phyloP scores from a whole-genome alignment of 2,888 invertebrate genomes.

The Drosophila melanosoma region DNA sequence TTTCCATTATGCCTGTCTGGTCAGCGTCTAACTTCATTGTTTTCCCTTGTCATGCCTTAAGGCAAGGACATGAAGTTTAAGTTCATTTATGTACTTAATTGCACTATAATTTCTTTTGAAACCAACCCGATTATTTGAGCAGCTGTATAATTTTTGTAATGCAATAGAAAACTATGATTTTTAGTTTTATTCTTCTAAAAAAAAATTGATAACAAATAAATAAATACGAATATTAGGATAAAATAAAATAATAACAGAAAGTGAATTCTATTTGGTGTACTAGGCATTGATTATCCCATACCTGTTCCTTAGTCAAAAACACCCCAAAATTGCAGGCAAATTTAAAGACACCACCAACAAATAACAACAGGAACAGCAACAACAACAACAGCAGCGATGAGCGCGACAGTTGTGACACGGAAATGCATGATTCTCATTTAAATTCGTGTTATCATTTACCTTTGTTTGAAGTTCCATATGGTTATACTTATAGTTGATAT shows the following conservation, averaged over 20 bases:
- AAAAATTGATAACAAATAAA: not conserved
- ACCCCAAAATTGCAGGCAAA: constrained; percentile 68
- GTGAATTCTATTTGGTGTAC: constrained; percentile 21
- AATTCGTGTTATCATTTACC: constrained; percentile 43
- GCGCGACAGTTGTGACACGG: constrained; percentile 38
- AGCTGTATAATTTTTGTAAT: not conserved
- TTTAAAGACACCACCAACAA: constrained; percentile 64
- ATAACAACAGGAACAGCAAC: constrained; percentile 44
- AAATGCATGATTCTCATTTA: constrained; percentile 11
- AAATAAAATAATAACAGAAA: constrained; percentile 6
- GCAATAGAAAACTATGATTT: not conserved
- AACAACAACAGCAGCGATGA: constrained; percentile 24
- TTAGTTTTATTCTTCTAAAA: not conserved
- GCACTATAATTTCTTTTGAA: constrained; percentile 10
- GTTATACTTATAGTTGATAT: constrained; percentile 4
- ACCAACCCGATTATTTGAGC: not conserved
- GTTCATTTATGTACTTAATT: not conserved
- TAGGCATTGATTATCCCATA: constrained; percentile 74
- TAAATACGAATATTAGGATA: not conserved
- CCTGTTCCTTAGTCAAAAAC: constrained; percentile 64
- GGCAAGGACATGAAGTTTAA: not conserved
- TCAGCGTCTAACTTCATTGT: constrained; percentile 9
- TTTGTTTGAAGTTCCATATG: constrained; percentile 15
- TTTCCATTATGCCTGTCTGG: constrained; percentile 23
- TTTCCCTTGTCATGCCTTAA: constrained; percentile 9